phyloP scores from a whole-genome alignment of 2,888 invertebrate genomes.

The Meandrusa payeni region DNA sequence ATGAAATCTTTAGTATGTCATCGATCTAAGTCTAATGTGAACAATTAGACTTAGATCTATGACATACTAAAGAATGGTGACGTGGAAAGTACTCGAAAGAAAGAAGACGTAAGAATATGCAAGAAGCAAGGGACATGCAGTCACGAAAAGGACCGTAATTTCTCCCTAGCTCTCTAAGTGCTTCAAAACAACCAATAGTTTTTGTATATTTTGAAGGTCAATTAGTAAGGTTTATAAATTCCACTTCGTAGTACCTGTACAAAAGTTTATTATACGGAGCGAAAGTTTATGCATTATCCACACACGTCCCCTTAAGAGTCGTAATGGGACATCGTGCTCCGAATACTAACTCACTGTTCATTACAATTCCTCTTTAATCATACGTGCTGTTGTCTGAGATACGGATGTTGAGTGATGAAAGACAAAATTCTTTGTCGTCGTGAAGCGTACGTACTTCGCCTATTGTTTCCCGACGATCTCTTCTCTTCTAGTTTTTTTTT shows the following conservation, averaged over 20 bases:
- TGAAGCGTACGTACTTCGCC: background rate
- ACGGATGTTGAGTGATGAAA: slow-evolving; percentile 10
- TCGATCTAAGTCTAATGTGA: too few relatives aligned
- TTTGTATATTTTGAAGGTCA: too few relatives aligned
- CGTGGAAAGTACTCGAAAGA: too few relatives aligned
- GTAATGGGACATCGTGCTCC: slow-evolving; percentile 7
- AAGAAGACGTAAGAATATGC: too few relatives aligned
- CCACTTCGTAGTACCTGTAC: background rate
- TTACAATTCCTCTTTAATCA: slow-evolving; percentile 16
- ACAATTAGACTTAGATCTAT: too few relatives aligned
- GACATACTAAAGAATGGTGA: too few relatives aligned
- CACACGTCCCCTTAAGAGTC: slow-evolving; percentile 4
- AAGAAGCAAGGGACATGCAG: too few relatives aligned
- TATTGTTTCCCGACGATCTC: background rate
- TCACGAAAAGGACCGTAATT: too few relatives aligned
- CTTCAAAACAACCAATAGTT: too few relatives aligned
- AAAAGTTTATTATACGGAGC: slow-evolving; percentile 10
- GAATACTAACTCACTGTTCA: slow-evolving; percentile 17
- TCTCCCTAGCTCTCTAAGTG: too few relatives aligned
- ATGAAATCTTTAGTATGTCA: too few relatives aligned
- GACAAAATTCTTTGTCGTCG: slow-evolving; percentile 7
- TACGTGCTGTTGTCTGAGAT: slow-evolving; percentile 10
- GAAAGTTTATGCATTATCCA: slow-evolving; percentile 14
- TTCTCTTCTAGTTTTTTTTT: background rate
- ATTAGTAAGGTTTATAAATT: background rate